These are phyloP conservation scores for Halocaridina rubra DNA, from an alignment of 2,888 invertebrate genomes.

Conservation along the genomic window DNA sequence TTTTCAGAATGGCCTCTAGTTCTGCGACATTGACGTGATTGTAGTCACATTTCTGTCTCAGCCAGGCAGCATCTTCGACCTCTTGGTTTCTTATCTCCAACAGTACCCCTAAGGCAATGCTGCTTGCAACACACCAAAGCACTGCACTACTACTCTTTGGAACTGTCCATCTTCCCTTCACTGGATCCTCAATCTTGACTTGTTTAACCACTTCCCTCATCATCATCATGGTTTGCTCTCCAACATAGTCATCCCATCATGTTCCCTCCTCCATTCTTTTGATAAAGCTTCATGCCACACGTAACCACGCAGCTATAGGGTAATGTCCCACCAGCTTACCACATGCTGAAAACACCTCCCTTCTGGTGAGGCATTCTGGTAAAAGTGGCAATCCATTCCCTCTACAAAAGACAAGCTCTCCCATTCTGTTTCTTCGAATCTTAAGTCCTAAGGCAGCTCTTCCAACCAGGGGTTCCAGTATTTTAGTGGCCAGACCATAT, in stretches of 20 bases:
- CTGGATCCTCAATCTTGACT: no score
- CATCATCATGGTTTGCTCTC: neutral
- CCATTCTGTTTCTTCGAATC: neutral
- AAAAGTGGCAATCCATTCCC: neutral
- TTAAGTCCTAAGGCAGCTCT: neutral
- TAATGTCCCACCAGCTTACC: neutral
- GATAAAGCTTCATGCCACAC: neutral
- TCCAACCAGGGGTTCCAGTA: neutral
- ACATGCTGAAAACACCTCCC: neutral
- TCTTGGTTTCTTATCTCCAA: neutral
- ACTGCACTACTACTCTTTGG: neutral
- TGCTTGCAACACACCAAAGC: conserved; percentile 11
- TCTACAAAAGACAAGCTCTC: neutral
- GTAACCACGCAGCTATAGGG: neutral
- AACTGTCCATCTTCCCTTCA: neutral
- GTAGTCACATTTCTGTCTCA: neutral
- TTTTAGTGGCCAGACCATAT: conserved; percentile 11
- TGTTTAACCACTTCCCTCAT: neutral
- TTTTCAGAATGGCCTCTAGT: conserved; percentile 5
- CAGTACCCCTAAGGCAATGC: neutral
- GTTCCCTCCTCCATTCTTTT: neutral
- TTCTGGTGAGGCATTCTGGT: neutral
- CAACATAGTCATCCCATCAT: neutral
- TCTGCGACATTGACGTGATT: neutral
- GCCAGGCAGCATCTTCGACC: neutral